Evolutionary conservation across 92 coral and sea anemone genomes (phyloP), one percentile per base, ranked within the genome.

Genomic region (Nematostella vectensis): DNA sequence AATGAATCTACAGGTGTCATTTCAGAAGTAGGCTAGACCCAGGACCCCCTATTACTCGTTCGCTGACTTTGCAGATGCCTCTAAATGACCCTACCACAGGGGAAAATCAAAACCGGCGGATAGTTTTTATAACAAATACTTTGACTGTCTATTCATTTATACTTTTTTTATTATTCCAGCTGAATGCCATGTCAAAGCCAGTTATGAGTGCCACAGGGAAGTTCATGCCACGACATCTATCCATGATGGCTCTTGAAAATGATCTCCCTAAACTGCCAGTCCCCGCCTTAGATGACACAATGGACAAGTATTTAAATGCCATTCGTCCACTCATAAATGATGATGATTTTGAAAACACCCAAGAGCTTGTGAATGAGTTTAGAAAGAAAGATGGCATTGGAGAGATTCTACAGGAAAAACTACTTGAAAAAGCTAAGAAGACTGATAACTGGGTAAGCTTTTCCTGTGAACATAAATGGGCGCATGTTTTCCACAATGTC

Each of bases 241-340:
- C 83, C 57, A 82, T 86, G 96, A 39, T 85, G 69, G 84, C 85
- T 8, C 75, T 74, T 37, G 96, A 93, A 58, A 64, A 71, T 29
- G 72, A 76, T 23, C 88, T 93, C 0, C 99, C 99, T 12, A 77
- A 74, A 30, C 76, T 93, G 48, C 99, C 95, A 28, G 88, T 93
- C 26, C 99, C 99, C 12, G 44, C 88, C 40, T 40, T 93, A 12
- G 89, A 93, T 31, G 85, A 93, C 39, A 93, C 93, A 48, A 82
- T 93, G 88, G 91, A 88, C 50, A 93, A 86, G 49, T 93, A 93
- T 47, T 76, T 86, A 23, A 49, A 42, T 28, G 93, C 95, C 23
- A 73, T 93, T 12, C 71, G 63, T 20, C 81, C 96, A 19, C 66
- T 93, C 51, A 85, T 93, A 17, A 83, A 86, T 47, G 84, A 93